Percentiles rank a stretch among this genome's conserved stretches.
phyloP scores from a whole-genome alignment of 1,140 invertebrate species.

The Papilio polytes region DNA sequence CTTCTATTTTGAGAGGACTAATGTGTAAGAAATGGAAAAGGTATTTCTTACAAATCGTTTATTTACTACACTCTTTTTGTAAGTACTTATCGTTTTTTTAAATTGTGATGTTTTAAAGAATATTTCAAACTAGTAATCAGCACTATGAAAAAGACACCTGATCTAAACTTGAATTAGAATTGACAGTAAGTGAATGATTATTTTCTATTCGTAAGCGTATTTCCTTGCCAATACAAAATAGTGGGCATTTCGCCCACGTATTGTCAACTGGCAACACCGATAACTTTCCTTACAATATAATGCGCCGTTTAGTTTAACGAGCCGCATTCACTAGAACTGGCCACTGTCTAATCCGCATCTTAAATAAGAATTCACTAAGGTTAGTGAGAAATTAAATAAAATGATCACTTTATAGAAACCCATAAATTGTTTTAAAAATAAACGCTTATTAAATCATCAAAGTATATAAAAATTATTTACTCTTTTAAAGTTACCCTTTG shows the following conservation, averaged over 20 bases:
- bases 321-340: constrained; percentile 17
- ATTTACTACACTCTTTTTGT: not conserved
- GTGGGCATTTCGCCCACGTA: constrained; percentile 16
- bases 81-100: not conserved
- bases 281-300: constrained; percentile 31
- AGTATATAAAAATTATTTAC: not conserved
- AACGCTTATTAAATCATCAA: not conserved
- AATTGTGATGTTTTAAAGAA: not conserved
- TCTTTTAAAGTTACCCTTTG: not conserved
- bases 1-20: no score
- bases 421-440: not conserved
- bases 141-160: not conserved
- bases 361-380: constrained; percentile 27
- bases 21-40: no score
- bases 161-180: not conserved
- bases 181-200: not conserved
- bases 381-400: not conserved
- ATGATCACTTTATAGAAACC: not conserved
- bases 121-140: not conserved
- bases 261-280: constrained; percentile 12
- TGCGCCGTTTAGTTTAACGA: constrained; percentile 36
- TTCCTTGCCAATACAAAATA: not conserved
- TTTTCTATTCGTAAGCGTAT: not conserved
- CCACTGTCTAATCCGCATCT: constrained; percentile 32
- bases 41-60: no score